Evolutionary conservation across 2,888 invertebrate genomes (phyloP), one percentile per base, ranked within the genome.

Genomic region (Mylabris sibirica): DNA sequence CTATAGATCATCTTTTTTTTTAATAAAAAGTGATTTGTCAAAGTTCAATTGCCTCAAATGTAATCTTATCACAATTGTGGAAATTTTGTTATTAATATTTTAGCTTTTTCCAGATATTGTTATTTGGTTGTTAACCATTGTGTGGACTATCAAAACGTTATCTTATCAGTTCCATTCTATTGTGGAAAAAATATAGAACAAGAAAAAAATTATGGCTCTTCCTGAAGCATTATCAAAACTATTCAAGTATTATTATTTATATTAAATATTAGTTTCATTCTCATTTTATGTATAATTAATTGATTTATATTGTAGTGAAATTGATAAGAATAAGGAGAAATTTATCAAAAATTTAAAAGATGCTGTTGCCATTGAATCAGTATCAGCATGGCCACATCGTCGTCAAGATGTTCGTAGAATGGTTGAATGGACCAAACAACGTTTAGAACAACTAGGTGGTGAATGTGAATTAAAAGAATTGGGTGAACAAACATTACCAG

Each of bases 321-420:
- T 99, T 69, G 97, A 98, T 80, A 85, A 88, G 61, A 91, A 97
- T 82, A 90, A 92, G 80, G 83, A 85, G 2, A 87, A 89, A 65
- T 99, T 94, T 82, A 93, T 98, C 70, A 86, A 91, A 61, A 90
- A 91, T 71, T 87, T 99, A 67, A 89, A 89, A 66, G 94, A 96
- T 80, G 95, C 93, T 1, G 97, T 99, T 30, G 95, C 93, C 3
- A 98, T 99, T 80, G 93, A 93, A 77, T 97, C 97, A 5, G 97
- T 99, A n/a, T 98, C 98, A 26, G 92, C 95, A 80, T 96, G 94
- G 91, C 90, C 93, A 3, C 92, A 95, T 70, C 90, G 90, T 73
- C 90, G 98, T 60, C 85, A 86, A 17, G 97, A 98, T 74, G 91
- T 96, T 74, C 86, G 91, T 17, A 90, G 89, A 75, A 97, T 98